Evolutionary conservation across 2,113 vertebrate species (phyloP), one percentile per base, ranked within the genome.

Genomic region (Microtus oregoni): DNA sequence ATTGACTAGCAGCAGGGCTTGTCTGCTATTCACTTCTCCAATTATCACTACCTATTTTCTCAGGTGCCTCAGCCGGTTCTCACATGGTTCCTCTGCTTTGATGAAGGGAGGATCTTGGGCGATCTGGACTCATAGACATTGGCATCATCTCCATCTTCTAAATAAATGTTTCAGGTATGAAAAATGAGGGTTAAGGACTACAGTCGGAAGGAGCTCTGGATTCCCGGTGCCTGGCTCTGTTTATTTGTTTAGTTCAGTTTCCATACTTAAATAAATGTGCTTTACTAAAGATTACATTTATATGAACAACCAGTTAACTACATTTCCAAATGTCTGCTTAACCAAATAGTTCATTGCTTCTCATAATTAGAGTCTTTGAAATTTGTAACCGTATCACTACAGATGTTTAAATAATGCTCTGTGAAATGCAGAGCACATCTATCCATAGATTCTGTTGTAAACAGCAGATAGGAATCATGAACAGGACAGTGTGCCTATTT

Each of bases 301-400:
- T 87, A 44, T 92, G 58, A 88, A 41, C 8, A 50, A 72, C 67
- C 10, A 87, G 75, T 89, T 72, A 76, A 28, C 3, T 30, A 76
- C 6, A 73, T 85, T 96, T 97, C 52, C 61, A 96, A 95, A 92
- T 86, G 35, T 47, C 58, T 65, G 13, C 44, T 91, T 97, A 90
- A 55, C 14, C 52, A 55, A 93, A 50, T 63, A 26, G 7, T 89
- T 93, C 67, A 32, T 65, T 89, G 91, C 44, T 86, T 20, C 19
- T 73, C 77, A 10, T 75, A 73, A 55, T 89, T 73, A 85, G 9
- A 76, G 63, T 2, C 47, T 58, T 85, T 91, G 9, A 68, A 93
- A 47, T 87, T 22, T 65, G 70, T 75, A 95, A 89, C 35, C 41
- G 10, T 41, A 76, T 44, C 82, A 14, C 8, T 81, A 61, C 32